Evolutionary conservation across 2,113 vertebrate genomes (phyloP), one percentile per base, ranked within the genome.

Genomic region (Gnathonemus echidnorhynchus): DNA sequence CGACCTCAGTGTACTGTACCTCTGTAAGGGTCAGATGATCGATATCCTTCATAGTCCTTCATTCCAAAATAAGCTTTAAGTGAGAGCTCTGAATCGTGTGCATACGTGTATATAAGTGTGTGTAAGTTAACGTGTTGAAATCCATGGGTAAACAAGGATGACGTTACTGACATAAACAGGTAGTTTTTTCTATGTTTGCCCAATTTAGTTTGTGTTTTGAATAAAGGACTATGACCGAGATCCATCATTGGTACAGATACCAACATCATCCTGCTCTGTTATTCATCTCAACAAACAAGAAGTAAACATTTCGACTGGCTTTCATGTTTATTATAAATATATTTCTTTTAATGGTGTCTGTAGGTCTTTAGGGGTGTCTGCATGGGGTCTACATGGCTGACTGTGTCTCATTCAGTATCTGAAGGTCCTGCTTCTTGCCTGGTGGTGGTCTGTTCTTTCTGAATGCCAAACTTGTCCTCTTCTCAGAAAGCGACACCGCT

Each of bases 401-500:
- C 3, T 2, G 19, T 42, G 17, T 46, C 45, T 87, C 21, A n/a
- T 24, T 87, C 4, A 0, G 3, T 50, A 11, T 31, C 70, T 39
- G 27, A 39, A 80, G 35, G 50, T 8, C 13, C 27, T 49, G 49
- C 15, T 56, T 15, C 52, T n/a, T 39, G 46, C 13, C 86, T 31
- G 15, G 7, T 31, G 27, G 35, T 66, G 39, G 66, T 45, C 21
- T 19, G 11, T 48, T n/a, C 2, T 53, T 35, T 87, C 45, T 35
- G 19, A n/a, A 74, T 11, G 53, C 2, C 35, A 15, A 35, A 39
- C 39, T 24, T n/a, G 19, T 42, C 45, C 3, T 11, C n/a, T 27
- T 3, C n/a, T 3, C 86, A 96, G 94, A 88, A 93, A 91, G 49
- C 90, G 89, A 83, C 94, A 93, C 90, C 94, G 91, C 9, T 96